A percentile compares a stretch with the other conserved stretches of the same genome.
phyloP scores from a whole-genome alignment of 2,113 vertebrate species.

The Myotis lucifugus region DNA sequence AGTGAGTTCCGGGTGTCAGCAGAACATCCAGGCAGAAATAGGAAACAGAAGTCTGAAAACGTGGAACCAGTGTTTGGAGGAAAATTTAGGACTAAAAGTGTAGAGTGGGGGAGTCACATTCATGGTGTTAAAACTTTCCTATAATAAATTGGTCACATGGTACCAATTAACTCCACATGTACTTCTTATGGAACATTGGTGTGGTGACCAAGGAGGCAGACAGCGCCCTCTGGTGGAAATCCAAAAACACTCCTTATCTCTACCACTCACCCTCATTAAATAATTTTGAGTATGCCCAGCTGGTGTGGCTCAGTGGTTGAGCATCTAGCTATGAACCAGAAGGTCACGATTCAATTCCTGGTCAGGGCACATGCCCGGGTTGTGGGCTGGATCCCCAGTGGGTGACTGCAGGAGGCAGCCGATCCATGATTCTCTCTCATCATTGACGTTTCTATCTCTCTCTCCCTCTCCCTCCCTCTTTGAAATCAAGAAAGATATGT shows the following conservation, averaged over 20 bases:
- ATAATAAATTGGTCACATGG: not conserved
- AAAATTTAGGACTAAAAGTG: not conserved
- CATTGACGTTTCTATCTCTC: too few species aligned
- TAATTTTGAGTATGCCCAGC: not conserved
- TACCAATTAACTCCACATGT: not conserved
- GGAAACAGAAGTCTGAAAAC: constrained; percentile 9
- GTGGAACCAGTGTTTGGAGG: not conserved
- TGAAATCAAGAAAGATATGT: too few species aligned
- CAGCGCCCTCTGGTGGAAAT: constrained; percentile 49
- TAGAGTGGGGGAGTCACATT: not conserved
- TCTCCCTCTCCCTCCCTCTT: too few species aligned
- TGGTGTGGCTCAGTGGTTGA: too few species aligned
- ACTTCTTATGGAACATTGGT: not conserved
- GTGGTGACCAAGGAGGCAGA: constrained; percentile 36
- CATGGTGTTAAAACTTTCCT: not conserved
- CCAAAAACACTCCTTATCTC: not conserved
- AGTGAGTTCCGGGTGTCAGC: not conserved
- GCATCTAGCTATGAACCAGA: too few species aligned
- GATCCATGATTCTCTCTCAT: too few species aligned
- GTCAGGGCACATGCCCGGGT: too few species aligned
- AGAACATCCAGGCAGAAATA: not conserved
- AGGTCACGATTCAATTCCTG: too few species aligned
- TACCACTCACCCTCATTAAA: not conserved
- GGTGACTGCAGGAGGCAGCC: too few species aligned
- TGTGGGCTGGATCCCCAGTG: too few species aligned